Percentiles rank a stretch among this genome's conserved stretches.
These are phyloP conservation scores for Selene dorsalis DNA, from an alignment of 2,797 vertebrate genomes.

Conservation along the genomic window DNA sequence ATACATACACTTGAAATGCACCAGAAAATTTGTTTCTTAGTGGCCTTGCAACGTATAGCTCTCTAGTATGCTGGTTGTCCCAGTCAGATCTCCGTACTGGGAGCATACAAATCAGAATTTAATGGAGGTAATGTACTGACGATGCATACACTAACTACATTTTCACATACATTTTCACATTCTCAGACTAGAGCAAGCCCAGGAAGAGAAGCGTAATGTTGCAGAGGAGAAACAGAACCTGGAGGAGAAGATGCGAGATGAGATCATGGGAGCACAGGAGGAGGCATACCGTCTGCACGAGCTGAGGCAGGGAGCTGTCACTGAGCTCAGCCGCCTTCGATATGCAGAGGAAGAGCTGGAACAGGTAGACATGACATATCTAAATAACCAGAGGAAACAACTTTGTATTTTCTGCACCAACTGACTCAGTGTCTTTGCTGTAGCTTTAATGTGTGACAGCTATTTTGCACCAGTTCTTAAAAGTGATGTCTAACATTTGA, in stretches of 20 bases:
- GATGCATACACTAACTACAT: neutral
- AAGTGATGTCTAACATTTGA: conserved; percentile 20
- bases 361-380: conserved; percentile 84
- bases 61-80: no score
- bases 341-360: conserved; percentile 98
- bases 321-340: conserved; percentile 93
- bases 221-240: conserved; percentile 97
- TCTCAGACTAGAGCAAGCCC: conserved; percentile 92
- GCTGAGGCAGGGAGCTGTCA: conserved; percentile 93
- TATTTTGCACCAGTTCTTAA: neutral
- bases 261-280: conserved; percentile 95
- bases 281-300: conserved; percentile 92
- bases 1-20: no score
- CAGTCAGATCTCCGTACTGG: no score
- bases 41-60: no score
- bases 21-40: no score
- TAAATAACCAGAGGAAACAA: neutral
- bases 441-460: neutral
- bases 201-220: conserved; percentile 97
- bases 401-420: neutral
- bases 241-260: conserved; percentile 97
- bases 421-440: accelerated
- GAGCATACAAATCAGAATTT: no score
- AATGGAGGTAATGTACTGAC: no score
- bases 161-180: no score